Evolutionary conservation across 2,113 vertebrate genomes (phyloP).

Genomic region (Hydropotes inermis): DNA sequence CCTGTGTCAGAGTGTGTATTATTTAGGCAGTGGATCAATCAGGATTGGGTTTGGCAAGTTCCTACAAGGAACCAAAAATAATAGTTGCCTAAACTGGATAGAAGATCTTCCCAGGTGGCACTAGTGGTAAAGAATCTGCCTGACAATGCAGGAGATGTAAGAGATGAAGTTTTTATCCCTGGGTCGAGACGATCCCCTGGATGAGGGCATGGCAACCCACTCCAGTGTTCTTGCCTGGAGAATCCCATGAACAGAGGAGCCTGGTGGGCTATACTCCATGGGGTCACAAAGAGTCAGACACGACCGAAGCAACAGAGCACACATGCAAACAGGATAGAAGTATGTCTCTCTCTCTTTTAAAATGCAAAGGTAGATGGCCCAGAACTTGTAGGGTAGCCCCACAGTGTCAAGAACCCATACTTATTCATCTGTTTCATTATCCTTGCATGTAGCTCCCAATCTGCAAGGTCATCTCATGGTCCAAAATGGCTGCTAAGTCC

Average conservation of each 20-base stretch:
- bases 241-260: background rate
- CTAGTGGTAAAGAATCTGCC: too few species aligned
- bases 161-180: too few species aligned
- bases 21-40: background rate
- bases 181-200: too few species aligned
- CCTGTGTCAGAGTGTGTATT: background rate
- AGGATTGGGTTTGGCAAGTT: background rate
- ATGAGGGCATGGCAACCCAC: background rate
- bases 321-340: background rate
- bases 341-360: background rate
- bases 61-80: background rate
- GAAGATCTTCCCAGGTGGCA: background rate
- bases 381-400: background rate
- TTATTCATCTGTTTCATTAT: background rate
- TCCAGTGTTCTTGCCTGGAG: background rate
- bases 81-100: background rate
- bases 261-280: background rate
- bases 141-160: too few species aligned
- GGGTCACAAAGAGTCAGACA: fast-evolving
- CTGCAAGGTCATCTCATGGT: background rate
- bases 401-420: background rate
- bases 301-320: background rate
- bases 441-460: background rate
- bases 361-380: background rate
- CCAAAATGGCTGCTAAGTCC: background rate